phyloP scores from a whole-genome alignment of 2,888 invertebrate genomes.

The Norana najaformis region DNA sequence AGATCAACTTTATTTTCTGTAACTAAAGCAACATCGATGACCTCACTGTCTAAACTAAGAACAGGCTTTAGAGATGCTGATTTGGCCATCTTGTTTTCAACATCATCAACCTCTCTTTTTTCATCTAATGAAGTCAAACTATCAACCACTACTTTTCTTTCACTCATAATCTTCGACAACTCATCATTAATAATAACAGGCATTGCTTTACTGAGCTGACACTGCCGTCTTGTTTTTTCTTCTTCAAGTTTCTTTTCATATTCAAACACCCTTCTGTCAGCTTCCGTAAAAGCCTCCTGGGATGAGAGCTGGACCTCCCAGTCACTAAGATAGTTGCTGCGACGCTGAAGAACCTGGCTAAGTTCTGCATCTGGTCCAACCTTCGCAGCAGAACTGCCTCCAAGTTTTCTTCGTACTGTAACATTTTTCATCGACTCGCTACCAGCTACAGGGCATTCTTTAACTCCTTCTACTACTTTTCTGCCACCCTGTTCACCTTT shows the following conservation, averaged over 20 bases:
- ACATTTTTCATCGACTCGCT: neutral
- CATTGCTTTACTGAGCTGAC: neutral
- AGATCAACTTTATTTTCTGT: neutral
- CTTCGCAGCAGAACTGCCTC: neutral
- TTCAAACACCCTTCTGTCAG: neutral
- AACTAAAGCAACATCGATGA: neutral
- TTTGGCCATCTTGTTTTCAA: neutral
- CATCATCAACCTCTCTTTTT: neutral
- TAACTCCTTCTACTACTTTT: neutral
- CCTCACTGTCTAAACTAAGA: neutral
- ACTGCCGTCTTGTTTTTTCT: neutral
- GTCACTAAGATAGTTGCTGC: slow-evolving; percentile 27
- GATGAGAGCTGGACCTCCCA: slow-evolving; percentile 23
- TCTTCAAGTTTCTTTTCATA: slow-evolving; percentile 8
- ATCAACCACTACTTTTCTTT: neutral
- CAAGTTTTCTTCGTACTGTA: neutral
- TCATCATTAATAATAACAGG: slow-evolving; percentile 8
- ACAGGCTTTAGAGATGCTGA: neutral
- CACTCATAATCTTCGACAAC: slow-evolving; percentile 15
- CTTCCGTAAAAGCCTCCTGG: neutral
- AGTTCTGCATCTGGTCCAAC: slow-evolving; percentile 24
- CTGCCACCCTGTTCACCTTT: neutral
- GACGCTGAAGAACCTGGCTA: slow-evolving; percentile 17
- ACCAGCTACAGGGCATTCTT: neutral
- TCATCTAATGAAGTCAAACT: neutral